Conservation (phyloP, 2,888 invertebrate species). For the Mantis religiosa region DNA sequence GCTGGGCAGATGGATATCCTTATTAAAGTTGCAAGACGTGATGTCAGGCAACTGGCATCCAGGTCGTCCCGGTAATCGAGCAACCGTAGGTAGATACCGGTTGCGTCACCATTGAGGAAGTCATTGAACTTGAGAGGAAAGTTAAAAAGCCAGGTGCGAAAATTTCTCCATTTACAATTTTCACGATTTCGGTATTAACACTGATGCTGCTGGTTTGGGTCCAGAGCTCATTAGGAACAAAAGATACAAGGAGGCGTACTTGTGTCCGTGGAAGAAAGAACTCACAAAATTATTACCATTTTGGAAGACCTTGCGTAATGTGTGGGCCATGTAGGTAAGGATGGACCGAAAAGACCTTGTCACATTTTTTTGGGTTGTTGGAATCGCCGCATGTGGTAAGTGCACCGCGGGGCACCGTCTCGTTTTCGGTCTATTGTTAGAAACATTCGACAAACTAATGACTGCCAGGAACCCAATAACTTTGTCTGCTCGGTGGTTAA, state of each 20-base stretch:
- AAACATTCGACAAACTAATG: background rate
- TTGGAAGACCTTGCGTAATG: too few species aligned
- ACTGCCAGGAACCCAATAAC: too few species aligned
- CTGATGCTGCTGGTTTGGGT: too few species aligned
- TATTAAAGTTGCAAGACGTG: background rate
- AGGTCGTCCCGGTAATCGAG: background rate
- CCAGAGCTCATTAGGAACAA: too few species aligned
- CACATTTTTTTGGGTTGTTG: background rate
- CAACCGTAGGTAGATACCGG: background rate
- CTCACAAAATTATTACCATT: too few species aligned
- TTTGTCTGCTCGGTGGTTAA: too few species aligned
- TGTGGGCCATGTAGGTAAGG: too few species aligned
- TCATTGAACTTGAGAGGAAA: background rate
- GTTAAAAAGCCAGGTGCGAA: background rate
- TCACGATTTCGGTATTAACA: background rate
- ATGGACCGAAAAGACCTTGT: background rate
- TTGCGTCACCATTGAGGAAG: background rate
- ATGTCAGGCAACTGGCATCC: background rate
- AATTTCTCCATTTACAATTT: background rate
- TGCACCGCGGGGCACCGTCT: background rate
- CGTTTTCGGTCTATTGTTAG: background rate
- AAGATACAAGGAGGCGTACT: too few species aligned
- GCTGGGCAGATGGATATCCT: background rate
- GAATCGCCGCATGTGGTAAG: background rate
- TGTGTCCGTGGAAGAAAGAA: too few species aligned